These are phyloP conservation scores for Etheostoma spectabile DNA, from an alignment of 2,113 vertebrate species.

Conservation along the genomic window DNA sequence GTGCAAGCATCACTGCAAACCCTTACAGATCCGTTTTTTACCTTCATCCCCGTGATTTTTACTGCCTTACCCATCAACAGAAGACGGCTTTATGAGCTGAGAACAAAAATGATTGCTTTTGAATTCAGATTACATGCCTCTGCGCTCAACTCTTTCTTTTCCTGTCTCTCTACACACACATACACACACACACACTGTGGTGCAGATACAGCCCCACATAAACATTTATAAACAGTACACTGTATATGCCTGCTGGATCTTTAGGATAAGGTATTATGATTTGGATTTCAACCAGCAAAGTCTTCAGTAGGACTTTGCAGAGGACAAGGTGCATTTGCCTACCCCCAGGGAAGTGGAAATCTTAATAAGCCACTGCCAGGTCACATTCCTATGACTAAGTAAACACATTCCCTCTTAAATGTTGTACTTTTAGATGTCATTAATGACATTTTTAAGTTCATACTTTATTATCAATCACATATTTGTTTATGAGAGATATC, in stretches of 20 bases:
- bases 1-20: constrained; percentile 31
- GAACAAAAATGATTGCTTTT: constrained; percentile 80
- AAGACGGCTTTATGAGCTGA: constrained; percentile 76
- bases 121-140: constrained; percentile 73
- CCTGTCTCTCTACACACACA: neutral
- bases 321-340: constrained; percentile 76
- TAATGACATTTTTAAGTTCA: neutral
- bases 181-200: neutral
- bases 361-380: constrained; percentile 75
- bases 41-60: constrained; percentile 65
- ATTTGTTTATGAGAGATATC: neutral
- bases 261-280: constrained; percentile 58
- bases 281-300: constrained; percentile 53
- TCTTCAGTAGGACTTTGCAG: constrained; percentile 65
- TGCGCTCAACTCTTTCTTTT: constrained; percentile 53
- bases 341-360: constrained; percentile 70
- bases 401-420: constrained; percentile 62
- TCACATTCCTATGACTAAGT: constrained; percentile 66
- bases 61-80: constrained; percentile 65
- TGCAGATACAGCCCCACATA: neutral
- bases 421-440: constrained; percentile 7
- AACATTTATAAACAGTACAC: constrained; percentile 2
- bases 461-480: neutral
- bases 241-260: constrained; percentile 17
- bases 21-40: constrained; percentile 51